Conservation (phyloP, 2,888 invertebrate species). For the Phanerotoma sp. region DNA sequence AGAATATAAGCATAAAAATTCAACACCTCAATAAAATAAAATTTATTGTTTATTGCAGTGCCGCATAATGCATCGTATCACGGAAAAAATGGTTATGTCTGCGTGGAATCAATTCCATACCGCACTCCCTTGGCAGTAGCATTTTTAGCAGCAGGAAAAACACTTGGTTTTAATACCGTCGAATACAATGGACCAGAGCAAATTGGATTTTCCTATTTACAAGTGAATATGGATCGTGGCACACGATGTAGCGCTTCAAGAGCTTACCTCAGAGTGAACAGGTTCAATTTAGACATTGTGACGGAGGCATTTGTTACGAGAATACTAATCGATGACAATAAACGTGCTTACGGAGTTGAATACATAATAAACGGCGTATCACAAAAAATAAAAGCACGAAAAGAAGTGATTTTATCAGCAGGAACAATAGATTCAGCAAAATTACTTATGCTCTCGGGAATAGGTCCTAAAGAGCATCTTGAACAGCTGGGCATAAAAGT, state of each 20-base stretch:
- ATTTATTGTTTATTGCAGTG: constrained; percentile 58
- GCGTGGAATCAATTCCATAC: constrained; percentile 54
- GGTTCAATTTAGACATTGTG: constrained; percentile 50
- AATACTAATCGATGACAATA: constrained; percentile 45
- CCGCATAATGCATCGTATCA: constrained; percentile 60
- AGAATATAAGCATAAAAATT: neutral
- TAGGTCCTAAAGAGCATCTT: constrained; percentile 67
- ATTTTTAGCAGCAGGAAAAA: constrained; percentile 52
- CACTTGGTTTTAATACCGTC: constrained; percentile 52
- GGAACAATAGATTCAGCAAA: constrained; percentile 82
- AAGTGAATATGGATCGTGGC: constrained; percentile 60
- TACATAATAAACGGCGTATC: constrained; percentile 62
- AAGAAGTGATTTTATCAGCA: constrained; percentile 66
- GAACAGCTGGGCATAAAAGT: constrained; percentile 63
- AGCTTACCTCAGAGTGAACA: constrained; percentile 60
- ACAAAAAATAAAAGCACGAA: constrained; percentile 61
- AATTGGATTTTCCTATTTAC: constrained; percentile 61
- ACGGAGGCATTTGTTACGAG: constrained; percentile 46
- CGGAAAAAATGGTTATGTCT: constrained; percentile 51
- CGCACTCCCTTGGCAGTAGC: constrained; percentile 51
- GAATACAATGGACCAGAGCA: constrained; percentile 59
- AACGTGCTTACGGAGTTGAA: constrained; percentile 49
- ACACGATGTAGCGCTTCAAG: constrained; percentile 60
- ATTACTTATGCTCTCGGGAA: constrained; percentile 67
- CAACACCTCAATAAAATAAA: neutral